Conservation (phyloP, 2,888 invertebrate genomes). For the Xanthia icteritia region DNA sequence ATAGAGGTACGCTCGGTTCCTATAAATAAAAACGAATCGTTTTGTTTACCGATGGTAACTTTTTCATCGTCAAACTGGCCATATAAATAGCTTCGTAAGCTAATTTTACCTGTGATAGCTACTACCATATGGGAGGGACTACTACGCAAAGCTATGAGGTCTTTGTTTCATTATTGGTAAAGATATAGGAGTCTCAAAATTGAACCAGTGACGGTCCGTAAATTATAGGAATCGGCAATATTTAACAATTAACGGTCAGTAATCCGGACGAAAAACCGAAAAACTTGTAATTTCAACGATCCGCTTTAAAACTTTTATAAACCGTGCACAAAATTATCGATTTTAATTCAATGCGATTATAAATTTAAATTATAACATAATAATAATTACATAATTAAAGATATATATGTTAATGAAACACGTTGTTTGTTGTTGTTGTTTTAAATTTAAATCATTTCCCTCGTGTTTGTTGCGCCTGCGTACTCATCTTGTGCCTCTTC, state of each 20-base stretch:
- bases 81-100: too few relatives aligned
- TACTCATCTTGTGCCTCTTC: slow-evolving; percentile 69
- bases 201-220: too few relatives aligned
- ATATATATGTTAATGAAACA: slow-evolving; percentile 5
- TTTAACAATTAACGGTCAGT: too few relatives aligned
- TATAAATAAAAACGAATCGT: too few relatives aligned
- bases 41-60: too few relatives aligned
- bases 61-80: too few relatives aligned
- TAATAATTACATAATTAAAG: slow-evolving; percentile 33
- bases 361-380: slow-evolving; percentile 36
- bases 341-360: slow-evolving; percentile 23
- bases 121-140: too few relatives aligned
- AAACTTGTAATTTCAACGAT: not conserved
- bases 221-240: too few relatives aligned
- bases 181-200: too few relatives aligned
- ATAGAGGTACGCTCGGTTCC: not conserved
- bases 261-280: not conserved
- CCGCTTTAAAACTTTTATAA: slow-evolving; percentile 23
- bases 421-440: not conserved
- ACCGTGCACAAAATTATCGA: not conserved
- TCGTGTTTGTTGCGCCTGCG: slow-evolving; percentile 20
- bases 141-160: too few relatives aligned
- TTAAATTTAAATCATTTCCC: slow-evolving; percentile 43
- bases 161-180: too few relatives aligned
- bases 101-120: too few relatives aligned